Percentiles rank a stretch among this genome's conserved stretches.
Evolutionary conservation across 2,113 vertebrate species (phyloP).

Genomic region (Paramisgurnus dabryanus): DNA sequence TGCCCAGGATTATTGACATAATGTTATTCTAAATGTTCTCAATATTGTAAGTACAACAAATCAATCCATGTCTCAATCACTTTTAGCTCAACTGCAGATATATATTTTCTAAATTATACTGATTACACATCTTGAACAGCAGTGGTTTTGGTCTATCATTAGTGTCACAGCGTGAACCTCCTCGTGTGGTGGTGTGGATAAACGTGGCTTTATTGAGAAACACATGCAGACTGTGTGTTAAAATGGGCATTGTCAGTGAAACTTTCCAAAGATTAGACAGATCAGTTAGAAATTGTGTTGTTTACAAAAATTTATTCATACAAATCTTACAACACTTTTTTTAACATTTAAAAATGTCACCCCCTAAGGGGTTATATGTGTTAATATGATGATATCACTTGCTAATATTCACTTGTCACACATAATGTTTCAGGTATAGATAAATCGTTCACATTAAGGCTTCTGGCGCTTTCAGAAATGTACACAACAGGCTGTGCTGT

Average conservation of each 20-base stretch:
- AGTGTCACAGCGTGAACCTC: constrained; percentile 30
- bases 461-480: constrained; percentile 88
- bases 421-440: constrained; percentile 84
- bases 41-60: background rate
- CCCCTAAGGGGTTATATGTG: constrained; percentile 88
- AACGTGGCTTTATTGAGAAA: background rate
- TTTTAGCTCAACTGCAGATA: constrained; percentile 4
- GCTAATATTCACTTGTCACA: constrained; percentile 85
- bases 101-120: constrained; percentile 36
- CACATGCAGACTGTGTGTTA: background rate
- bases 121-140: constrained; percentile 30
- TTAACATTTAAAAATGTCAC: constrained; percentile 94
- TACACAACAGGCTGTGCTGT: constrained; percentile 87
- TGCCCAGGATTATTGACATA: background rate
- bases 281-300: constrained; percentile 82
- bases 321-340: constrained; percentile 96
- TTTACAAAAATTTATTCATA: constrained; percentile 99
- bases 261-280: constrained; percentile 91
- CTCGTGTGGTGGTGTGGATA: constrained; percentile 11
- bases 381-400: constrained; percentile 79
- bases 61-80: constrained; percentile 11
- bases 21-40: constrained; percentile 17
- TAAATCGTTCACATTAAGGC: constrained; percentile 93
- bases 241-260: constrained; percentile 20
- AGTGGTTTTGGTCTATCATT: constrained; percentile 37